Evolutionary conservation across 2,888 invertebrate species (phyloP), one percentile per base, ranked within the genome.

Genomic region (Sinelater perroti): DNA sequence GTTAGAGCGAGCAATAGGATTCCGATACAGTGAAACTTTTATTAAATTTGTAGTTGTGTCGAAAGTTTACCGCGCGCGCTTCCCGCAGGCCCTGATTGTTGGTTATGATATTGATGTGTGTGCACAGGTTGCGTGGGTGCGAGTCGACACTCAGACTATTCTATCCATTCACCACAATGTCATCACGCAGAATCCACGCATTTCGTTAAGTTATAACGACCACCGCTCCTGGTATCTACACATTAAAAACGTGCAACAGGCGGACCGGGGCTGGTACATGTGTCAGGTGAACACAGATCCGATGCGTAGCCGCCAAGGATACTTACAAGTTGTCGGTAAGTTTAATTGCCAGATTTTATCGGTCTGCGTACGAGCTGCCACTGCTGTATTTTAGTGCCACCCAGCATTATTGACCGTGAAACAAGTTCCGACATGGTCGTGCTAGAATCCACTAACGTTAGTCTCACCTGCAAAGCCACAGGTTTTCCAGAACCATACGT

Each of bases 271-370:
- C 58, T 94, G 93, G 93, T 94, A 87, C 76, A 93, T 93, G 93
- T 93, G 93, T 75, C 93, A 94, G 79, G 89, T 95, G 66, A 94
- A 95, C 79, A 94, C 94, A 1, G 93, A 94, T 78, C 95, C 94
- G n/a, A 95, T 95, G 94, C 84, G 93, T 65, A 91, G 91, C 59
- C 84, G 91, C 53, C 91, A 93, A 75, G 95, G 94, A 51, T 95
- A 93, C 76, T 83, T 95, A 21, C 93, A 94, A 82, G 93, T 95
- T 66, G 93, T 94, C 33, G 94, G 95, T 94, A 75, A 87, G 90
- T 82, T 17, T 30, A 31, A 38, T 33, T 18, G 18, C 16, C 21
- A 1, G 18, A 21, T 24, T 14, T 3, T 40, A 40, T 24, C 14
- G 38, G 11, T 11, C 26, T 14, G 24, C 42, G 8, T 45, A 47